Evolutionary conservation across 2,797 vertebrate species (phyloP), one percentile per base, ranked within the genome.

Genomic region (Pipistrellus pipistrellus): DNA sequence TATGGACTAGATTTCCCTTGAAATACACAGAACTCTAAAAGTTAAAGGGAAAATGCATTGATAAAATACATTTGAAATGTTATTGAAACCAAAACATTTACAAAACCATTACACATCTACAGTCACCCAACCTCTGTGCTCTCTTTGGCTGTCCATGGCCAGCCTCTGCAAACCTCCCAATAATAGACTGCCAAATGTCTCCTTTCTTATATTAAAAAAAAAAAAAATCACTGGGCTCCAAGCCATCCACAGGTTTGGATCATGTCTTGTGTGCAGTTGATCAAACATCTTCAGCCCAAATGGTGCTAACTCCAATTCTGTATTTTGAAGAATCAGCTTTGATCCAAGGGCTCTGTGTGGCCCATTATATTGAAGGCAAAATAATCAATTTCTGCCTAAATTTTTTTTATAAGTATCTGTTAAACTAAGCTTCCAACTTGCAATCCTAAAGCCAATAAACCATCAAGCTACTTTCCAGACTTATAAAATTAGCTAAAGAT

Each of bases 1-100:
- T 90, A 91, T 95, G 96, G 89, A 91, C 6, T 91, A 95, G 93
- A 96, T 97, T 96, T 96, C 86, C 88, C 96, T 96, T 95, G 93
- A 96, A 96, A 97, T 95, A 96, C 95, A 96, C 93, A 96, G 90
- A 95, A 85, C 88, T 96, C 90, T 92, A 94, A 97, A 97, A 96
- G 91, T 95, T 94, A 92, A 90, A 71, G 44, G 87, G 76, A 55
- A 96, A 96, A 96, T 88, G 30, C 75, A 96, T 84, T 96, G 96
- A 96, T 96, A 97, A 96, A 97, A 96, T 92, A 86, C 72, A 66
- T 80, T 96, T 92, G 76, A 86, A 95, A 82, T 96, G 96, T 95
- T 96, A 95, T 85, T 94, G 90, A 97, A 96, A 97, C 88, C 92
- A 96, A 97, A 96, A 94, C 90, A 95, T 96, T 96, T 96, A 93